Conservation (phyloP, 2,797 vertebrate genomes). For the Xenopus petersii region DNA sequence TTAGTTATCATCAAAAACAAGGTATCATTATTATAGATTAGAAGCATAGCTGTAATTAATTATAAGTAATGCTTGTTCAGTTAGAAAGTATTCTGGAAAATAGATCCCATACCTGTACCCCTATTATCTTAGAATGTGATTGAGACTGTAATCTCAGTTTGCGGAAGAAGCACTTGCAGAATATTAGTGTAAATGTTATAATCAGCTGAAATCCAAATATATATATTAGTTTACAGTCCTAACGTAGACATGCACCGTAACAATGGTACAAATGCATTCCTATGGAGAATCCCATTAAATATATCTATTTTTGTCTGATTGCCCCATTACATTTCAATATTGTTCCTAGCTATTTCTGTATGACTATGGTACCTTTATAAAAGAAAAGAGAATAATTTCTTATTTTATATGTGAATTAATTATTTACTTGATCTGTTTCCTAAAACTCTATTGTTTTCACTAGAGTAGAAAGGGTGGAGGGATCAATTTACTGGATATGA, state of each 20-base stretch:
- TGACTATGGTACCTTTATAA: conserved; percentile 76
- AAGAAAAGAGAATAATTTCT: conserved; percentile 65
- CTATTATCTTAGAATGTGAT: background rate
- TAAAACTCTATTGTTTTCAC: conserved; percentile 73
- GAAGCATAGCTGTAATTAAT: no score
- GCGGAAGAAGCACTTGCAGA: conserved; percentile 3
- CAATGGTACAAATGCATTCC: conserved; percentile 72
- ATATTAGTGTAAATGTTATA: conserved; percentile 39
- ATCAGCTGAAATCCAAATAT: conserved; percentile 70
- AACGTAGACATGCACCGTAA: conserved; percentile 68
- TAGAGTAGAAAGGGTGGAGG: conserved; percentile 66
- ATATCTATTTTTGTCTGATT: conserved; percentile 72
- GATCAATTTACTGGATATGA: conserved; percentile 84
- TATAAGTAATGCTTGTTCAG: no score
- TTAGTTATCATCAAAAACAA: no score
- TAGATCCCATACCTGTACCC: no score
- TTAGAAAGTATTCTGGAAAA: no score
- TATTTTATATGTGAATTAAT: conserved; percentile 75
- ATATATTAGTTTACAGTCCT: conserved; percentile 55
- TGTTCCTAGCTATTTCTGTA: conserved; percentile 74
- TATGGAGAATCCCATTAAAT: conserved; percentile 65
- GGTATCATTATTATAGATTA: no score
- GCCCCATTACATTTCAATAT: conserved; percentile 68
- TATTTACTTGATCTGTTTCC: conserved; percentile 73
- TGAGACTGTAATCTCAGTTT: background rate